Conservation (phyloP, 1,140 invertebrate species). For the Eurosta solidaginis region DNA sequence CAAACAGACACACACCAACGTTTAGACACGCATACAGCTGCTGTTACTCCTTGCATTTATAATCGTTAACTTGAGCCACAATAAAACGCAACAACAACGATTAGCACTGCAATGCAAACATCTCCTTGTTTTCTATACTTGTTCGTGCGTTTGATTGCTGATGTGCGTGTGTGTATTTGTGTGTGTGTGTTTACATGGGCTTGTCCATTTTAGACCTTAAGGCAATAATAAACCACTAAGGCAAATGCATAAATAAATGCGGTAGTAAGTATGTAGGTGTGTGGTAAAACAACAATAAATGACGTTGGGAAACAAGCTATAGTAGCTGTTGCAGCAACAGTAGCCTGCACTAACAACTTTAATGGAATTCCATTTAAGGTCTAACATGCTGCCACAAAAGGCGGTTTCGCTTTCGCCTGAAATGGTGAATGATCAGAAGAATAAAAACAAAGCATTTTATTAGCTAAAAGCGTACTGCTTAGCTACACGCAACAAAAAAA, state of each 20-base stretch:
- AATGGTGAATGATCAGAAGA: background rate
- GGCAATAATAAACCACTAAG: conserved; percentile 8
- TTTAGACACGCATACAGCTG: no score
- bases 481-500: background rate
- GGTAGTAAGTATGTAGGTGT: background rate
- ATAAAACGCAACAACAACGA: background rate
- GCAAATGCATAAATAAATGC: background rate
- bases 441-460: background rate
- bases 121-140: no score
- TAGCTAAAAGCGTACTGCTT: background rate
- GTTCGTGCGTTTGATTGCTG: background rate
- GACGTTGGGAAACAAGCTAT: background rate
- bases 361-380: conserved; percentile 24
- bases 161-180: background rate
- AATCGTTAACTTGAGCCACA: background rate
- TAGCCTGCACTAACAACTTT: background rate
- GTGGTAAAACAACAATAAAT: background rate
- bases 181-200: background rate
- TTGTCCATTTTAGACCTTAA: conserved; percentile 7
- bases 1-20: background rate
- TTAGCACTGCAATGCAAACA: background rate
- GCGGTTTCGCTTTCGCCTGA: conserved; percentile 22
- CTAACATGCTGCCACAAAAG: conserved; percentile 25
- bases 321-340: background rate
- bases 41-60: background rate